Evolutionary conservation across 2,888 invertebrate species (phyloP), one percentile per base, ranked within the genome.

Genomic region (Cheilosia urbana): DNA sequence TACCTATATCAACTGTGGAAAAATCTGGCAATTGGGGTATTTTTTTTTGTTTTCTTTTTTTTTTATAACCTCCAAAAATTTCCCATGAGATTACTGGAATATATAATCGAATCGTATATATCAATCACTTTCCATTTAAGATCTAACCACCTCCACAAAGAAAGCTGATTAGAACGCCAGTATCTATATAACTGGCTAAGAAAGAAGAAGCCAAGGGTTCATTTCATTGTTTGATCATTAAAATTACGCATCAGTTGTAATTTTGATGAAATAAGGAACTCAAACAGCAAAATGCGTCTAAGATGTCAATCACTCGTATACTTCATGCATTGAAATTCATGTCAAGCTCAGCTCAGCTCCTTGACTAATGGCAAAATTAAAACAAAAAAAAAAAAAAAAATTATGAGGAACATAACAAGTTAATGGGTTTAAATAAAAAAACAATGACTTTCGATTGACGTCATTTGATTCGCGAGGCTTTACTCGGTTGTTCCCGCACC

Each of bases 401-500:
- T 17, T 17, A 62, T 62, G 17, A 40, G 37, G 40, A 51, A 34
- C 40, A 49, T 19, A 49, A 53, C 37, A 34, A 49, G 6, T 34
- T 17, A 19, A 27, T 49, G 30, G 37, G 11, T n/a, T 58, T 45
- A 30, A 37, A 6, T 6, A 21, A 19, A 51, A 55, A 55, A 19
- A 53, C 4, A 69, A 55, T 72, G 75, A 69, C 63, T 45, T 57
- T 69, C 57, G 34, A 81, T 81, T 81, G 80, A 81, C 80, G 80
- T 81, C 80, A 81, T 63, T 75, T 66, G 75, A 40, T 75, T 66
- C 47, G 58, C 66, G 27, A 65, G 45, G 17, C 49, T 69, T 63
- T 45, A 51, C 37, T 30, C 24, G 63, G 19, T 30, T 57, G 13
- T 40, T 19, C 57, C 40, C 24, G 24, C 57, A 62, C 53, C 47